These are phyloP conservation scores for Sinelater perroti DNA, from an alignment of 2,888 invertebrate species.

Conservation along the genomic window DNA sequence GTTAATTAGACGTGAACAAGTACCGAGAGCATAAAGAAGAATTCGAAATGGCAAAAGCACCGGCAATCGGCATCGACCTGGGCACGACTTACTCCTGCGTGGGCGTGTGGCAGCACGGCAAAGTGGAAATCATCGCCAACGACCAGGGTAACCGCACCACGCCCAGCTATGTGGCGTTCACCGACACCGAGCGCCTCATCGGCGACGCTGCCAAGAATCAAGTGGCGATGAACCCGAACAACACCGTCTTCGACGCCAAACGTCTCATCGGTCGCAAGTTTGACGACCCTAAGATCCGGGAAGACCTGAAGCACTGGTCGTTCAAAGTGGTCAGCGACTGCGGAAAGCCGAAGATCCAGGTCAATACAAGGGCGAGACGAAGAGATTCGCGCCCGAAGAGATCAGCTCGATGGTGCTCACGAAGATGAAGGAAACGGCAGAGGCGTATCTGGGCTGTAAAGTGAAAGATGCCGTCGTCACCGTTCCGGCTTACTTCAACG, in stretches of 20 bases:
- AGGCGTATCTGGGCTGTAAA: constrained; percentile 74
- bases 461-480: constrained; percentile 80
- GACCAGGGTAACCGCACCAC: constrained; percentile 90
- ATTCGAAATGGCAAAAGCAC: constrained; percentile 60
- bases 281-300: constrained; percentile 75
- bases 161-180: constrained; percentile 84
- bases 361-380: constrained; percentile 70
- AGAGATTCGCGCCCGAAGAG: constrained; percentile 74
- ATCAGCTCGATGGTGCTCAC: constrained; percentile 73
- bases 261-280: constrained; percentile 71
- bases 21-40: not conserved
- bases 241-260: constrained; percentile 74
- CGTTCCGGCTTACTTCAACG: constrained; percentile 77
- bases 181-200: constrained; percentile 72
- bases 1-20: not conserved
- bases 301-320: constrained; percentile 82
- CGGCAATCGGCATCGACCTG: constrained; percentile 83
- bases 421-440: constrained; percentile 75
- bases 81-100: constrained; percentile 91
- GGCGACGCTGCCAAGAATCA: constrained; percentile 78
- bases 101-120: constrained; percentile 82
- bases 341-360: constrained; percentile 70
- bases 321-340: constrained; percentile 71
- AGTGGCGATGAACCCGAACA: constrained; percentile 76
- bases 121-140: constrained; percentile 88